Base-by-base conservation (phyloP, 2,888 invertebrate species). In the Leucophenga maculata region DNA sequence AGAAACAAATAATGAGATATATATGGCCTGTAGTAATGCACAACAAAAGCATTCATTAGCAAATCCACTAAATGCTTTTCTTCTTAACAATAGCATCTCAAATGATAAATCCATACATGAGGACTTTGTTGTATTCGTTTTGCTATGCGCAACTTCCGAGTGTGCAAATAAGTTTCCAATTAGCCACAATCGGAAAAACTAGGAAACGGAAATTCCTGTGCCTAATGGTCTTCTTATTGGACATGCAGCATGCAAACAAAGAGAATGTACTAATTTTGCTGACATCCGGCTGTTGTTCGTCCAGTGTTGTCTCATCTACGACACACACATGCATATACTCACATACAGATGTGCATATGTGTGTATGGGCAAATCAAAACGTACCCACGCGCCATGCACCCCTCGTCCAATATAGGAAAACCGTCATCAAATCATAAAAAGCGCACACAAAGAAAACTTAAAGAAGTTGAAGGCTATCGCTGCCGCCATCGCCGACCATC, bases 21-120 rank as follows among this genome's bases (percentile, higher is more conserved):
- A 50, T 16, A 50, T 16, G n/a, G n/a, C n/a, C n/a, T n/a, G n/a
- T n/a, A n/a, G n/a, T n/a, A 18, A 50, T 11, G n/a, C 50, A 50
- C 18, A 57, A 22, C 18, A 67, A 64, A 64, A 22, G 22, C n/a
- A 31, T 52, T 50, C 65, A 22, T 48, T 39, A 39, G 60, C 32
- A 11, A 8, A 6, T 32, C 6, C 32, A 32, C 8, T 11, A 6
- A 39, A 9, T 11, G 39, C 1, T 39, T 4, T 2, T 26, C 14
- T 62, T 39, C 13, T 59, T 72, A 26, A 11, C 68, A 64, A 44
- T 31, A 39, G 57, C 52, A 48, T 52, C 57, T 65, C 57, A 26
- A 68, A 73, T 73, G 65, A 69, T 73, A 73, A 72, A 69, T 73
- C 67, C 73, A 74, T 69, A 60, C 73, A 73, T 52, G 32, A 65